These are phyloP conservation scores for Anas capensis DNA, from an alignment of 2,797 vertebrate species.

Conservation along the genomic window DNA sequence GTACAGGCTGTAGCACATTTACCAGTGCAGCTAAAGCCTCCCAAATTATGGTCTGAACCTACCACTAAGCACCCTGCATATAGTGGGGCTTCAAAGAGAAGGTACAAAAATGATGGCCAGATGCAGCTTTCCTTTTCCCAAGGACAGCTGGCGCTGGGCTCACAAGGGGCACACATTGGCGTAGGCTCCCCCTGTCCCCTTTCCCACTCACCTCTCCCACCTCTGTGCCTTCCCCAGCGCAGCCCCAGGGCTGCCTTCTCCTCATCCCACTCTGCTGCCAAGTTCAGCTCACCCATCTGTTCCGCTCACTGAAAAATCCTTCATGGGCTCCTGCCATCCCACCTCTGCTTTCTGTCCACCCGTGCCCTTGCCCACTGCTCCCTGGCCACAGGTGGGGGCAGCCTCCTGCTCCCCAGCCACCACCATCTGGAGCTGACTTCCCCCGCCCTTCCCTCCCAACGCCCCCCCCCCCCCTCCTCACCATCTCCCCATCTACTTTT, in stretches of 20 bases:
- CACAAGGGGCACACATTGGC: accelerated
- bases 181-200: accelerated
- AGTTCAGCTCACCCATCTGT: background rate
- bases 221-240: background rate
- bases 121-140: background rate
- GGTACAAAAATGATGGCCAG: accelerated
- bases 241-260: background rate
- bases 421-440: constrained; percentile 57
- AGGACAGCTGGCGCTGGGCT: background rate
- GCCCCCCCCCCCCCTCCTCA: background rate
- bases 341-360: background rate
- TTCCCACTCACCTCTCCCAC: background rate
- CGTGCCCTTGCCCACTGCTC: background rate
- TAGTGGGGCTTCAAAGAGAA: background rate
- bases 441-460: background rate
- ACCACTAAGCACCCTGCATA: accelerated
- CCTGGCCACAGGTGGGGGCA: background rate
- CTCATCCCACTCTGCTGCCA: background rate
- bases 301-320: background rate
- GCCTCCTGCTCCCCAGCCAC: background rate
- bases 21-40: background rate
- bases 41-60: accelerated
- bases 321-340: background rate
- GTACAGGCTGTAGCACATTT: accelerated
- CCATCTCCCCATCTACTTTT: constrained; percentile 50